These are phyloP conservation scores for Lordiphosa collinella DNA, from an alignment of 1,140 invertebrate genomes.

Conservation along the genomic window DNA sequence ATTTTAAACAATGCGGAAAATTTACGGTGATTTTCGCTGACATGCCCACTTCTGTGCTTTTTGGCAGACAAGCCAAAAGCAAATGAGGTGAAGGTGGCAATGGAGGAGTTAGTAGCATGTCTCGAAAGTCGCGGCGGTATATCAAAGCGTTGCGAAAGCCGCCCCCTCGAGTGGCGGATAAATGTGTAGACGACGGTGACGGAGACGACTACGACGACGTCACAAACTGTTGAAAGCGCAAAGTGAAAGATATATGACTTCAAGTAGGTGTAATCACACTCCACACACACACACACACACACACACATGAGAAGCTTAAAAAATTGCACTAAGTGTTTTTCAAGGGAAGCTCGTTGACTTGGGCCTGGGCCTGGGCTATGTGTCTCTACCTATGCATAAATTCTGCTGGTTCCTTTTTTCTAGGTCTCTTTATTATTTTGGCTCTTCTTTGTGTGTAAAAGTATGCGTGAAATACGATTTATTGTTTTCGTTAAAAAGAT, in stretches of 20 bases:
- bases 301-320: slow-evolving; percentile 35
- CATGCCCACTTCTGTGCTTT: slow-evolving; percentile 74
- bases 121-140: slow-evolving; percentile 61
- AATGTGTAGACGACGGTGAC: slow-evolving; percentile 50
- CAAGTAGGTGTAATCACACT: slow-evolving; percentile 75
- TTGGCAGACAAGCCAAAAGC: slow-evolving; percentile 23
- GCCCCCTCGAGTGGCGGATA: slow-evolving; percentile 42
- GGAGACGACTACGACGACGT: slow-evolving; percentile 40
- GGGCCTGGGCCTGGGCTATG: slow-evolving; percentile 24
- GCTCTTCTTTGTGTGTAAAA: slow-evolving; percentile 41
- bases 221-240: slow-evolving; percentile 76
- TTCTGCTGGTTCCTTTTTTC: slow-evolving; percentile 33
- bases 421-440: slow-evolving; percentile 36
- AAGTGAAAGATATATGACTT: slow-evolving; percentile 77
- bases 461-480: slow-evolving; percentile 75
- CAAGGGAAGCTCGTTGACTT: slow-evolving; percentile 54
- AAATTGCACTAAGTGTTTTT: slow-evolving; percentile 65
- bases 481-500: slow-evolving; percentile 76
- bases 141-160: slow-evolving; percentile 69
- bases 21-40: slow-evolving; percentile 77
- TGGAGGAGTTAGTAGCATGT: slow-evolving; percentile 29
- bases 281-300: slow-evolving; percentile 27
- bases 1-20: slow-evolving; percentile 77
- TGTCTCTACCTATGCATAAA: slow-evolving; percentile 35
- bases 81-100: slow-evolving; percentile 11